Evolutionary conservation across 2,797 vertebrate genomes (phyloP).

Genomic region (Streptopelia turtur): DNA sequence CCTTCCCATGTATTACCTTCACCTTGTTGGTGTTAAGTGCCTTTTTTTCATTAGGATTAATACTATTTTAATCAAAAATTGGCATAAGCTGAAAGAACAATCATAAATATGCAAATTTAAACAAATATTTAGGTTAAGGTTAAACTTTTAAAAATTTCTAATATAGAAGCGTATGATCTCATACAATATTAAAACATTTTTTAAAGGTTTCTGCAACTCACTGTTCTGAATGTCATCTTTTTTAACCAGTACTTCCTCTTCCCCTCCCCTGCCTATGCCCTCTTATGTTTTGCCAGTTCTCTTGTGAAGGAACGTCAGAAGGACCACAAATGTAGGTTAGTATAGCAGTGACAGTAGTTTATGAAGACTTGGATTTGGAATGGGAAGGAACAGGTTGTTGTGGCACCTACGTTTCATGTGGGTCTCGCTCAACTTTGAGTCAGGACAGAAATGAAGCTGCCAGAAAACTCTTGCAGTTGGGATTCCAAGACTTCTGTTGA

Average conservation of each 20-base stretch:
- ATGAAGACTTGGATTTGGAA: background rate
- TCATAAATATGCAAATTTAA: background rate
- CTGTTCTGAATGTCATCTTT: background rate
- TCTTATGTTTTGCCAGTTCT: background rate
- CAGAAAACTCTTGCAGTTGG: background rate
- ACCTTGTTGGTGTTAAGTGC: background rate
- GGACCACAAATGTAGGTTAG: background rate
- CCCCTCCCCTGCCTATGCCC: background rate
- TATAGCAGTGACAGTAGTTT: background rate
- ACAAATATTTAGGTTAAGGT: background rate
- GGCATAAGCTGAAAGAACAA: background rate
- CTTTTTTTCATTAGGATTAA: background rate
- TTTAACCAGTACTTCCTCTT: background rate
- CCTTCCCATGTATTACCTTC: background rate
- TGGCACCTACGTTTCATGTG: background rate
- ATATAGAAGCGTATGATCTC: background rate
- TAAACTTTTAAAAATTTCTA: background rate
- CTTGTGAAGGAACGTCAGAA: background rate
- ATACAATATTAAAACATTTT: background rate
- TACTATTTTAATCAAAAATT: background rate
- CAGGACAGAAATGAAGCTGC: background rate
- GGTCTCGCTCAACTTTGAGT: background rate
- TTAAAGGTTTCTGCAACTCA: background rate
- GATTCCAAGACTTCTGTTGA: background rate
- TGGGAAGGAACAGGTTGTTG: background rate